phyloP scores from a whole-genome alignment of 2,113 vertebrate species.

The Lates calcarifer region DNA sequence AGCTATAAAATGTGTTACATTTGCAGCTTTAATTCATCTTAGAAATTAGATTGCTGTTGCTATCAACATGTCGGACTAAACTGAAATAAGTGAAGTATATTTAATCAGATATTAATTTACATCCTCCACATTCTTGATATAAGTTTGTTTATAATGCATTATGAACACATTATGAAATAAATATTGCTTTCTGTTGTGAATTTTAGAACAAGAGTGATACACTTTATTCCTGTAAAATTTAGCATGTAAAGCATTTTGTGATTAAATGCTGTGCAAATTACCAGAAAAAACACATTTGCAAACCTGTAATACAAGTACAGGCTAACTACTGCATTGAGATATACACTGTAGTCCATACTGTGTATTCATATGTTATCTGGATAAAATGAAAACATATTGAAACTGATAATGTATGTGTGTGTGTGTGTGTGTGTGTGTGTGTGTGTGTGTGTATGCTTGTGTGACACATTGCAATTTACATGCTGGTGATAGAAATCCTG shows the following conservation, averaged over 20 bases:
- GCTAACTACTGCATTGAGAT: too few relatives aligned
- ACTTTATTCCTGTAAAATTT: too few relatives aligned
- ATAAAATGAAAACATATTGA: neutral
- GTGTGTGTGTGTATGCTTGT: neutral
- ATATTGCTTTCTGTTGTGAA: neutral
- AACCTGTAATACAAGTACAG: too few relatives aligned
- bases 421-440: slow-evolving; percentile 6
- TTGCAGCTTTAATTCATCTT: too few relatives aligned
- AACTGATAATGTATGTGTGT: neutral
- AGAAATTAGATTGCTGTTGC: too few relatives aligned
- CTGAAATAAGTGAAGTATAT: too few relatives aligned
- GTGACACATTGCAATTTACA: neutral
- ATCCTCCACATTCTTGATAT: neutral
- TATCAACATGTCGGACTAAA: too few relatives aligned
- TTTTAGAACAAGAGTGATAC: neutral
- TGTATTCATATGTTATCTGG: neutral
- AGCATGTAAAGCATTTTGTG: too few relatives aligned
- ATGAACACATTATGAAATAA: neutral
- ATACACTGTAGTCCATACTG: neutral
- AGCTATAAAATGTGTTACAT: too few relatives aligned
- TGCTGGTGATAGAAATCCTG: slow-evolving; percentile 1
- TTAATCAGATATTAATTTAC: too few relatives aligned
- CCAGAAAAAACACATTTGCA: too few relatives aligned
- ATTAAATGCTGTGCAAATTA: too few relatives aligned
- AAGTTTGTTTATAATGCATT: neutral